These are phyloP conservation scores for Babyrousa celebensis DNA, from an alignment of 2,797 vertebrate species.

Conservation along the genomic window DNA sequence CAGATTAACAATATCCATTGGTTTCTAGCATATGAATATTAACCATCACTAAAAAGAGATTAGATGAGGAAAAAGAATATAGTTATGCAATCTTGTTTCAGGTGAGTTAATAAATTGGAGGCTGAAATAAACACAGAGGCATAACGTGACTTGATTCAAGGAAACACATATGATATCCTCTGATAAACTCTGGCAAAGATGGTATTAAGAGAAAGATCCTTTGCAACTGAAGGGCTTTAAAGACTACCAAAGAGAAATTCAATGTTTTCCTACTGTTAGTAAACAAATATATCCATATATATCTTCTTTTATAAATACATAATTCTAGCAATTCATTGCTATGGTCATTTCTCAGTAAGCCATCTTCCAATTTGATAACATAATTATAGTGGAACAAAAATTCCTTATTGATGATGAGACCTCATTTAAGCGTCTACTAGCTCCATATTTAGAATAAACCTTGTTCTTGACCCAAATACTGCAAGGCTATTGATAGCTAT, in stretches of 20 bases:
- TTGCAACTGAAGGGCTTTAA: constrained; percentile 83
- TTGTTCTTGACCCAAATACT: constrained; percentile 82
- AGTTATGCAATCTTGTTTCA: background rate
- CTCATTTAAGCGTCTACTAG: constrained; percentile 84
- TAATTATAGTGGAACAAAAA: constrained; percentile 88
- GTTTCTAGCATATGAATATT: background rate
- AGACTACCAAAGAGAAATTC: constrained; percentile 83
- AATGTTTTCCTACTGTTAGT: constrained; percentile 75
- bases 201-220: constrained; percentile 81
- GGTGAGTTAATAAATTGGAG: background rate
- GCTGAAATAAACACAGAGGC: background rate
- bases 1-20: background rate
- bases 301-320: constrained; percentile 83
- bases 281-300: constrained; percentile 81
- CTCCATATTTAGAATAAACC: constrained; percentile 79
- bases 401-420: constrained; percentile 81
- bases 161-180: constrained; percentile 67
- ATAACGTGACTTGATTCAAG: constrained; percentile 71
- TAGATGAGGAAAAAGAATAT: constrained; percentile 12
- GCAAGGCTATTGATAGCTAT: constrained; percentile 73
- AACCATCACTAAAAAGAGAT: constrained; percentile 26
- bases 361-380: constrained; percentile 88
- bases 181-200: constrained; percentile 81
- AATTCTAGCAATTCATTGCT: constrained; percentile 87
- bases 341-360: constrained; percentile 80